phyloP scores from a whole-genome alignment of 2,113 vertebrate genomes.

The Mixornis gularis region DNA sequence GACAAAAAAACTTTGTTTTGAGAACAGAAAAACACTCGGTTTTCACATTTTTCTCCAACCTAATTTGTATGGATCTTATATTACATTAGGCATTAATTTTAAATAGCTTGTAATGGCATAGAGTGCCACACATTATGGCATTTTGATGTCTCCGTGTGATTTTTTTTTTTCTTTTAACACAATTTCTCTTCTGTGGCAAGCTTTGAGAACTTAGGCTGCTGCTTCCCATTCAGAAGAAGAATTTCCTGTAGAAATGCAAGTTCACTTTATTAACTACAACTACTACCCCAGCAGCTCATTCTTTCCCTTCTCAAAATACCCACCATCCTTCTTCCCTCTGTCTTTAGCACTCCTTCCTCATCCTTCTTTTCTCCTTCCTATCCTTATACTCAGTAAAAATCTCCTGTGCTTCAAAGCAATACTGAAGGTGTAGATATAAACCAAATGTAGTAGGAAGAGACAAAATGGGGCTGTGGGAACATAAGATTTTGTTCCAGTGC shows the following conservation, averaged over 20 bases:
- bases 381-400: neutral
- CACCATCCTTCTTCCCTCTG: neutral
- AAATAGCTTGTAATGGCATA: neutral
- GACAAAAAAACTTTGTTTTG: conserved; percentile 2
- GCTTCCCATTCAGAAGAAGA: neutral
- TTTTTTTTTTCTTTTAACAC: neutral
- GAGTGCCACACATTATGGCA: neutral
- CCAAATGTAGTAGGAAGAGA: neutral
- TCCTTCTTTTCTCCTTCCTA: neutral
- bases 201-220: neutral
- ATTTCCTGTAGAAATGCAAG: neutral
- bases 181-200: neutral
- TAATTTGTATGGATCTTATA: conserved; percentile 14
- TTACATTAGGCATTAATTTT: conserved; percentile 22
- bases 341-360: neutral
- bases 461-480: neutral
- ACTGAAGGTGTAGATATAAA: neutral
- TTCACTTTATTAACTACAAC: neutral
- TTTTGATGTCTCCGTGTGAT: neutral
- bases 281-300: neutral
- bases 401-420: neutral
- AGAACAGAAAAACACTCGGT: neutral
- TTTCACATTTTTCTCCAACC: neutral
- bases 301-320: neutral
- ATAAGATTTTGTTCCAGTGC: neutral